Evolutionary conservation across 2,113 vertebrate species (phyloP), one percentile per base, ranked within the genome.

Genomic region (Oryzias celebensis): DNA sequence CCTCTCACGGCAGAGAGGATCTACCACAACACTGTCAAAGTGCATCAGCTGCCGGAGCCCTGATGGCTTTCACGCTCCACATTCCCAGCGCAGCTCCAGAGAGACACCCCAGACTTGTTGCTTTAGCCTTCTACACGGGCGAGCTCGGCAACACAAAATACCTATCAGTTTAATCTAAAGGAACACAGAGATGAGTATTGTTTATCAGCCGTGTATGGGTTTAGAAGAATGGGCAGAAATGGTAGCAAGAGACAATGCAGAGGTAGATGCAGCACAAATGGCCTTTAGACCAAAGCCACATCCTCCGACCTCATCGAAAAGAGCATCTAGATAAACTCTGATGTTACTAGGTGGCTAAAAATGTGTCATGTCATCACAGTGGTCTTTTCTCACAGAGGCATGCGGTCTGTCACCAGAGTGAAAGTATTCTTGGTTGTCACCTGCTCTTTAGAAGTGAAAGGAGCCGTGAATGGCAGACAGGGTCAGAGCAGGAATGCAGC

Each of bases 21-120:
- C 75, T 77, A 73, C 80, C 79, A 90, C 83, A 90, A 90, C 90
- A 90, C 69, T 90, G 91, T 90, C 89, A 87, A 74, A 72, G 54
- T 69, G 8, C 52, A 91, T 92, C 83, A 87, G 80, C 58, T 4
- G 56, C 61, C 1, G 63, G 56, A 56, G 69, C 60, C 49, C n/a
- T 85, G 87, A 89, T 58, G 60, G 72, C 70, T 75, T 78, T 73
- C 75, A 83, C 65, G 43, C 75, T 75, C 62, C 8, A 51, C 66
- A 76, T 70, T 78, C 68, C 63, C 84, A 65, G 48, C 42, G 49
- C 58, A 18, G 22, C 70, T 48, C 81, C 60, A 68, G 63, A 80
- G 77, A 72, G 68, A 76, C 65, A 72, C 65, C 52, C 24, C 78
- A 59, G 73, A 59, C 77, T 63, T 89, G 79, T 89, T 87, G 86